Percentiles rank a stretch among this genome's conserved stretches.
These are phyloP conservation scores for Malthinus seriepunctatus DNA, from an alignment of 2,888 invertebrate species.

Conservation along the genomic window DNA sequence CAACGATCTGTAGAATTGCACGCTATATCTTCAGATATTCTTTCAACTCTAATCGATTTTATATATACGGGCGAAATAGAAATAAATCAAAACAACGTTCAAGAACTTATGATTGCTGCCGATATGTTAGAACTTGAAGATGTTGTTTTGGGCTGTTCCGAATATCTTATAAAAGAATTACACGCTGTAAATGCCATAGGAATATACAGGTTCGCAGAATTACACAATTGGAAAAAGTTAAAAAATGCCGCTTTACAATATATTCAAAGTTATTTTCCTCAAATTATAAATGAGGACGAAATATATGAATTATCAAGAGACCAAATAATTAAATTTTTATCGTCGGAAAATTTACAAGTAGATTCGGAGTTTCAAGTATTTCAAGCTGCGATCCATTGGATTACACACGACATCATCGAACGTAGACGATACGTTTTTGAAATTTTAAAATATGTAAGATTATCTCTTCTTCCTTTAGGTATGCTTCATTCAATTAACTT, in stretches of 20 bases:
- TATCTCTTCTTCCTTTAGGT: conserved; percentile 78
- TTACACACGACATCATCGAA: conserved; percentile 76
- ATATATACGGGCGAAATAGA: conserved; percentile 76
- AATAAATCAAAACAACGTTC: conserved; percentile 79
- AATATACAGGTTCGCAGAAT: conserved; percentile 88
- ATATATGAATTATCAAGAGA: conserved; percentile 80
- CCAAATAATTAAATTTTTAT: conserved; percentile 74
- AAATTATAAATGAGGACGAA: conserved; percentile 81
- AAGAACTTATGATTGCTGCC: conserved; percentile 85
- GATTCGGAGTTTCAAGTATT: conserved; percentile 90
- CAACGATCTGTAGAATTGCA: conserved; percentile 80
- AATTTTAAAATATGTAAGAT: conserved; percentile 77
- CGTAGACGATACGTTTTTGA: conserved; percentile 85
- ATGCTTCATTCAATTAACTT: conserved; percentile 13
- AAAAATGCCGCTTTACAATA: conserved; percentile 78
- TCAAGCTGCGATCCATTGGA: conserved; percentile 85
- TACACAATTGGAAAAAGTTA: conserved; percentile 80
- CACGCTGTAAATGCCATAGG: conserved; percentile 88
- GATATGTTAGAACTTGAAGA: conserved; percentile 90
- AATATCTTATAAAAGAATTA: conserved; percentile 81
- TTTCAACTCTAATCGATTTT: conserved; percentile 80
- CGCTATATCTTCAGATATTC: conserved; percentile 73
- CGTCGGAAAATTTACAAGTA: conserved; percentile 84
- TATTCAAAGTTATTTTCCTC: conserved; percentile 84
- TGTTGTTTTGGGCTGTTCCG: conserved; percentile 80